phyloP scores from a whole-genome alignment of 2,797 vertebrate species.

The Gambelia wislizenii region DNA sequence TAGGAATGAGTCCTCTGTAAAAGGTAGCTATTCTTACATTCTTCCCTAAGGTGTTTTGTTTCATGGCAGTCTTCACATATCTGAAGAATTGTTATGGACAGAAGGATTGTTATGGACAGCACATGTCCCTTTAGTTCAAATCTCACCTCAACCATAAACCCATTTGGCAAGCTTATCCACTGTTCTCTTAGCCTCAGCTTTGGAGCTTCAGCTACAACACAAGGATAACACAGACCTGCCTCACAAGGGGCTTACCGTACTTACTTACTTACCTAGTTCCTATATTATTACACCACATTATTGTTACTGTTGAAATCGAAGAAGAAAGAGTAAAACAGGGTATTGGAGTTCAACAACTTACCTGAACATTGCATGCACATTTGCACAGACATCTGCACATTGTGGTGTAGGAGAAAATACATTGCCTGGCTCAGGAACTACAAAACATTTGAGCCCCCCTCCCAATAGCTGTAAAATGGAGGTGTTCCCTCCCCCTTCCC shows the following conservation, averaged over 20 bases:
- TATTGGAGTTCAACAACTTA: neutral
- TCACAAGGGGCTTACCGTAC: neutral
- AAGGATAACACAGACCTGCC: neutral
- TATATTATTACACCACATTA: neutral
- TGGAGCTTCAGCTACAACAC: neutral
- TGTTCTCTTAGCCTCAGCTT: neutral
- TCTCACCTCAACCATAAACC: neutral
- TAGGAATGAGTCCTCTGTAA: slow-evolving; percentile 20
- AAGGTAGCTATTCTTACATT: neutral
- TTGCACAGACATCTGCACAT: neutral
- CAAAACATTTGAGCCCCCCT: slow-evolving; percentile 29
- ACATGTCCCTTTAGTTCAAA: neutral
- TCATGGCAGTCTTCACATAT: neutral
- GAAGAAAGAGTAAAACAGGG: neutral
- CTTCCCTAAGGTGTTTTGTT: neutral
- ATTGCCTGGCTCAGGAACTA: slow-evolving; percentile 19
- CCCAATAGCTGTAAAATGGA: slow-evolving; percentile 47
- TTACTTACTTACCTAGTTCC: neutral
- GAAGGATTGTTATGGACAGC: slow-evolving; percentile 10
- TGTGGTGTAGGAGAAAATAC: slow-evolving; percentile 19
- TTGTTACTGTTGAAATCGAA: neutral
- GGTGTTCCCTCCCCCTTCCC: slow-evolving; percentile 49
- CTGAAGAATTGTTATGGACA: neutral
- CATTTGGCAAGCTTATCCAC: neutral
- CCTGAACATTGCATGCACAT: neutral